Evolutionary conservation across 1,140 invertebrate species (phyloP).

Genomic region (Chrysomallon squamiferum): DNA sequence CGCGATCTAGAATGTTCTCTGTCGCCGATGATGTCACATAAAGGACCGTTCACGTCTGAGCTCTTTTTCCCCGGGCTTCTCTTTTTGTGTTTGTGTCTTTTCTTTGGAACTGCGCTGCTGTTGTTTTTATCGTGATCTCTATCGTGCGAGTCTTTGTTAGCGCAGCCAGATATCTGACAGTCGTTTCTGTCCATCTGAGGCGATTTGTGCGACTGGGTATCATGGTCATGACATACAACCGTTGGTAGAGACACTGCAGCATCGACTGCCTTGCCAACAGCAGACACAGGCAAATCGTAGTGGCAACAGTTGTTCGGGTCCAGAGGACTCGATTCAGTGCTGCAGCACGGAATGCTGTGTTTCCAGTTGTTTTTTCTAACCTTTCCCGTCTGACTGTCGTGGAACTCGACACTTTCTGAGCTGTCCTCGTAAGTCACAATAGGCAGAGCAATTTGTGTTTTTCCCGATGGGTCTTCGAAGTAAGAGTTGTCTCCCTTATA

Average conservation of each 20-base stretch:
- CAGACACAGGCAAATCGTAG: not conserved
- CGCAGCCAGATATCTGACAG: conserved; percentile 2
- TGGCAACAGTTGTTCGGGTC: conserved; percentile 5
- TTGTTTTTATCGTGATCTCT: not conserved
- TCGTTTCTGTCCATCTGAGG: not conserved
- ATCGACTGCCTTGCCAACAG: too few relatives aligned
- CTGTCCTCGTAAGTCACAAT: conserved; percentile 3
- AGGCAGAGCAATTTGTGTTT: conserved; percentile 1
- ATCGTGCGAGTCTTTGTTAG: not conserved
- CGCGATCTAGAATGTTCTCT: not conserved
- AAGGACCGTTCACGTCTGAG: too few relatives aligned
- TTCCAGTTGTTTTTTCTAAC: conserved; percentile 6
- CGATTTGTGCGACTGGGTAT: too few relatives aligned
- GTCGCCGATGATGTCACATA: too few relatives aligned
- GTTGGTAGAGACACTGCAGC: too few relatives aligned
- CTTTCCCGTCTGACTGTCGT: not conserved
- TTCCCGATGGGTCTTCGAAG: not conserved
- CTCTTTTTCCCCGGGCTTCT: too few relatives aligned
- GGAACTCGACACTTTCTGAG: conserved; percentile 2
- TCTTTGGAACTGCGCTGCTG: too few relatives aligned
- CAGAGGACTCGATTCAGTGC: conserved; percentile 4
- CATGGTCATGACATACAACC: too few relatives aligned
- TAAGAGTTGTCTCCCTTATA: not conserved
- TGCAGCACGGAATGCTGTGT: conserved; percentile 6
- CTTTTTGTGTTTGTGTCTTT: too few relatives aligned